Base-by-base conservation (phyloP, 2,888 invertebrate genomes). In the Pasiphila rectangulata region DNA sequence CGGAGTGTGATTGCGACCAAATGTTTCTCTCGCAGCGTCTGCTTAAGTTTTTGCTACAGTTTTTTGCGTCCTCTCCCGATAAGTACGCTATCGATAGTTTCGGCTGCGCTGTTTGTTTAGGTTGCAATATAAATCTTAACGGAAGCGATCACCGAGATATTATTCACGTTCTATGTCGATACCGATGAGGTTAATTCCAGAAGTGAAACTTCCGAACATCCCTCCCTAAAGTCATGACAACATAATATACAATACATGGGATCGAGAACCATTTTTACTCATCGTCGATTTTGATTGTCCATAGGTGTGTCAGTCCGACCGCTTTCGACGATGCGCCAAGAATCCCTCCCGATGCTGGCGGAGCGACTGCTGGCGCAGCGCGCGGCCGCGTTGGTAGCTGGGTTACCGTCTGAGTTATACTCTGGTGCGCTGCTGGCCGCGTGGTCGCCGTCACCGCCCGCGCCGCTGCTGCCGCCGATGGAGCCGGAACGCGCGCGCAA, bases 341-440 rank as follows among this genome's bases (percentile, higher is more conserved):
- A 88, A 51, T 80, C 88, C 10, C 69, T 87, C 40, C 88, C 88
- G 56, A 84, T 88, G 86, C 57, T 88, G 58, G 88, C 88, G 47
- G 88, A 87, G 69, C 69, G 90, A 68, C 84, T 75, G 89, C 91
- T 65, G 83, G 92, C 64, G 77, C 90, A 59, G 59, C 92, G 70
- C 61, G 91, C 69, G 53, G 90, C 77, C 44, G 90, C 76, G 57
- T 83, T 75, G 77, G 90, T 86, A 52, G 90, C 90, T 1, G 91
- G 90, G 2, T 75, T 93, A 27, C 91, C 92, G 4, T 91, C 92
- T 6, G 90, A 91, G 43, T 84, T 93, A 49, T 93, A 92, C 77
- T 91, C 91, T 30, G 91, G 91, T 24, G 91, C 92, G 17, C 83
- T 92, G 54, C 86, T 92, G 43, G 87, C 91, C 13, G 90, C 91